Evolutionary conservation across 1,140 invertebrate species (phyloP), one percentile per base, ranked within the genome.

Genomic region (Spodoptera litura): DNA sequence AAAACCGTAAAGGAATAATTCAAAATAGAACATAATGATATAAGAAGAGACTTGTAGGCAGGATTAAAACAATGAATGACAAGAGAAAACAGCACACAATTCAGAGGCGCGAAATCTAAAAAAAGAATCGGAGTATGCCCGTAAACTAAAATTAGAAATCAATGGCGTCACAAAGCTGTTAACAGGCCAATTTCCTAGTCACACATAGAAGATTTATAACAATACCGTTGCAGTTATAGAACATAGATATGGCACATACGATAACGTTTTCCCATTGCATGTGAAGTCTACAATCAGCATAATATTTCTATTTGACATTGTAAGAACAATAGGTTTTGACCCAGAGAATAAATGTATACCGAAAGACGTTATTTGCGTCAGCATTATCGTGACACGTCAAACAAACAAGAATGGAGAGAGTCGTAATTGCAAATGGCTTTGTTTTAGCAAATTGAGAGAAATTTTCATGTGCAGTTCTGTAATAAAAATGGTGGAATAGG

Each of bases 121-220:
- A 78, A 73, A 38, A 55, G 52, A 68, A 56, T 58, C 31, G 15
- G 51, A 51, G 15, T 79, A 80, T 70, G 76, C 78, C 78, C 74
- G 81, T 76, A 83, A 78, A 51, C 70, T 84, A 84, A 82, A 78
- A 79, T 79, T 84, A 84, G 81, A 76, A 52, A 31, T 44, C 82
- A 81, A 78, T 80, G 76, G 70, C 81, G 80, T 78, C 82, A 79
- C 84, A 79, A 83, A 20, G 20, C 20, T 81, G 71, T 82, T 53
- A 15, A 20, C 6, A 6, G 11, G 10, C 13, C 49, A 38, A 78
- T 76, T 83, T 79, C 74, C 82, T 78, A 83, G 70, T 61, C 55
- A 8, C 15, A 31, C 20, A 44, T 0, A 44, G 9, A 44, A 44
- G 38, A 44, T 70, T 25, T 71, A 71, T 13, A 6, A 38, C 35